Percentiles rank a stretch among this genome's conserved stretches.
phyloP scores from a whole-genome alignment of 2,797 vertebrate species.

The Galago senegalensis region DNA sequence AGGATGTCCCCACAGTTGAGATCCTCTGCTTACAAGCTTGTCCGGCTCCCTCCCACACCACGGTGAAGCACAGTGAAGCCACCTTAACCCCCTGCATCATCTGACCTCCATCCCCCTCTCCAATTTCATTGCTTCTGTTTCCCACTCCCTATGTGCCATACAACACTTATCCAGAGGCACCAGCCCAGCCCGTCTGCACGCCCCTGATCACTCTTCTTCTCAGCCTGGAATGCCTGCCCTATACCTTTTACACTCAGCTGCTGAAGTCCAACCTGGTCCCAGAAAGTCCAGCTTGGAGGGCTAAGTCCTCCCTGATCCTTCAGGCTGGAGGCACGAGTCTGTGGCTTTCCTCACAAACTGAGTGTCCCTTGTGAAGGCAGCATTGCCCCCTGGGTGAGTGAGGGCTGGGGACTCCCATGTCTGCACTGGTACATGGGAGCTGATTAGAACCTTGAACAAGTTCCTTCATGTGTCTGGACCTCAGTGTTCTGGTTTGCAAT shows the following conservation, averaged over 20 bases:
- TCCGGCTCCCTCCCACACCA: not conserved
- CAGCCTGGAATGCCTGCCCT: not conserved
- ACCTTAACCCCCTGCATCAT: too few species aligned
- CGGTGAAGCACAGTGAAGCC: not conserved
- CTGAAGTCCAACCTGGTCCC: not conserved
- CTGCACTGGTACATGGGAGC: not conserved
- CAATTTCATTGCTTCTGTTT: not conserved
- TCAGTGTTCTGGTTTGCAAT: not conserved
- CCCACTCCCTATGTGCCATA: not conserved
- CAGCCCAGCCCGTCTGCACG: not conserved
- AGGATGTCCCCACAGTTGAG: not conserved
- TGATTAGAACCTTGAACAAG: not conserved
- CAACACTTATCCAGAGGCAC: not conserved
- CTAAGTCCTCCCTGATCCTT: not conserved
- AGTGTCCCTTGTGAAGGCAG: not conserved
- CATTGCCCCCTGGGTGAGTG: not conserved
- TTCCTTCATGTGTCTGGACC: not conserved
- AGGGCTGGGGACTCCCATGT: not conserved
- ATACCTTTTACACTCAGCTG: not conserved
- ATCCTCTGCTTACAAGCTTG: not conserved
- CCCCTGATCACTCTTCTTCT: not conserved
- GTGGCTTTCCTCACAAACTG: not conserved
- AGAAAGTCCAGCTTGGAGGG: not conserved
- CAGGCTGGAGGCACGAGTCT: not conserved
- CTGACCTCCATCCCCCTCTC: not conserved